These are phyloP conservation scores for Drosophila prostipennis DNA, from an alignment of 2,888 invertebrate genomes.

Conservation along the genomic window DNA sequence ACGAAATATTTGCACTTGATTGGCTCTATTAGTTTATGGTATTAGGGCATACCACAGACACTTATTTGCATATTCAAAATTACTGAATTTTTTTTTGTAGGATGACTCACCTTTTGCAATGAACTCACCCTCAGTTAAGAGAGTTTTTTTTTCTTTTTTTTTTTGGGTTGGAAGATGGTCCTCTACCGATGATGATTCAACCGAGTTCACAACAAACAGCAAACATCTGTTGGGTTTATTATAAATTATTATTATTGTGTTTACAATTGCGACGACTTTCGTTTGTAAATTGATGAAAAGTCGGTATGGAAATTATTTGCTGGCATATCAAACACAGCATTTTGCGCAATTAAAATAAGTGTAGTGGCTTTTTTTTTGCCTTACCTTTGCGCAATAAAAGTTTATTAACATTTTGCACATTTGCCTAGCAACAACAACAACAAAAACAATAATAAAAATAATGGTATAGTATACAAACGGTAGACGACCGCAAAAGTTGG, in stretches of 20 bases:
- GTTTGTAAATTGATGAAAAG: constrained; percentile 38
- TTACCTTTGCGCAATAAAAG: constrained; percentile 68
- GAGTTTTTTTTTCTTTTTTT: too few relatives aligned
- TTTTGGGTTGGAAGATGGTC: constrained; percentile 28
- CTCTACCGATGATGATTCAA: constrained; percentile 13
- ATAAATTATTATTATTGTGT: constrained; percentile 8
- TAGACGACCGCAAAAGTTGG: constrained; percentile 69
- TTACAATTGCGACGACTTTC: constrained; percentile 49
- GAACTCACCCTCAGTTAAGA: constrained; percentile 28
- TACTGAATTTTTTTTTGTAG: not conserved
- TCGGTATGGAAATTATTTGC: constrained; percentile 52
- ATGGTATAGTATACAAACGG: constrained; percentile 38
- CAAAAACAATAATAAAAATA: constrained; percentile 4
- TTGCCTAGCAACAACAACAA: constrained; percentile 61
- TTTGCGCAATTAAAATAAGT: constrained; percentile 66
- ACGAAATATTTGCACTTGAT: too few relatives aligned
- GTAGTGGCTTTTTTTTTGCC: constrained; percentile 45
- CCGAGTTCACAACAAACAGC: constrained; percentile 12
- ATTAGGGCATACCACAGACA: not conserved
- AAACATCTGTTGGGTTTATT: constrained; percentile 13
- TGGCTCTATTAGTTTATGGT: not conserved
- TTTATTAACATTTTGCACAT: constrained; percentile 74
- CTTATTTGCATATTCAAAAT: constrained; percentile 1
- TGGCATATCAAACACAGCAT: constrained; percentile 45
- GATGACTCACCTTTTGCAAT: constrained; percentile 29